phyloP scores from a whole-genome alignment of 1,140 invertebrate species.

The Acromyrmex charruanus region DNA sequence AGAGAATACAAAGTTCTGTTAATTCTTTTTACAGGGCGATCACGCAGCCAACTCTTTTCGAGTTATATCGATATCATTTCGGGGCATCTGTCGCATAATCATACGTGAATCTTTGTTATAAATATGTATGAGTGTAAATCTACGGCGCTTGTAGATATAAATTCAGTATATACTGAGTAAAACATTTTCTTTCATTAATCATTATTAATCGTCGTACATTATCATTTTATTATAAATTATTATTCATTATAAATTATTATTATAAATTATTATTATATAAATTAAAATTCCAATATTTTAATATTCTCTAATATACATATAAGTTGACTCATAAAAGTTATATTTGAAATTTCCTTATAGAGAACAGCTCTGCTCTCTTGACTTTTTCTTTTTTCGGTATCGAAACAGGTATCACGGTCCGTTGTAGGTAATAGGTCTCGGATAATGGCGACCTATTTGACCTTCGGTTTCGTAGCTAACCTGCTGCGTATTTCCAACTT shows the following conservation, averaged over 20 bases:
- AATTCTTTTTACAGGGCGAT: conserved; percentile 69
- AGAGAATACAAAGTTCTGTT: conserved; percentile 73
- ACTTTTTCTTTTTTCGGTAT: conserved; percentile 66
- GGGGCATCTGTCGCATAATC: not conserved
- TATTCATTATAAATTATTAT: too few species aligned
- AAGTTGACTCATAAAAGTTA: not conserved
- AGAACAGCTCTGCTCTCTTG: not conserved
- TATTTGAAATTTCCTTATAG: conserved; percentile 7
- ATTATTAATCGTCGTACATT: not conserved
- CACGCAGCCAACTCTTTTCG: conserved; percentile 67
- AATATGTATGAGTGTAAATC: not conserved
- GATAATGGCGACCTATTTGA: conserved; percentile 78
- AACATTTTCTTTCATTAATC: not conserved
- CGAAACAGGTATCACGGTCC: conserved; percentile 79
- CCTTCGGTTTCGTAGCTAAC: conserved; percentile 74
- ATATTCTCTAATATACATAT: not conserved
- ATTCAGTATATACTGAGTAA: not conserved
- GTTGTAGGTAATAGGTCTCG: conserved; percentile 76
- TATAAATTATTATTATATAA: too few species aligned
- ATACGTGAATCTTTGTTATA: not conserved
- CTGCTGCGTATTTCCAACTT: conserved; percentile 68
- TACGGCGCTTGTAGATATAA: not conserved
- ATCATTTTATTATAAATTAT: conserved; percentile 1
- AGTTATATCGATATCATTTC: conserved; percentile 13
- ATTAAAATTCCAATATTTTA: not conserved